Evolutionary conservation across 2,797 vertebrate genomes (phyloP).

Genomic region (Mormyrops attenuatus): DNA sequence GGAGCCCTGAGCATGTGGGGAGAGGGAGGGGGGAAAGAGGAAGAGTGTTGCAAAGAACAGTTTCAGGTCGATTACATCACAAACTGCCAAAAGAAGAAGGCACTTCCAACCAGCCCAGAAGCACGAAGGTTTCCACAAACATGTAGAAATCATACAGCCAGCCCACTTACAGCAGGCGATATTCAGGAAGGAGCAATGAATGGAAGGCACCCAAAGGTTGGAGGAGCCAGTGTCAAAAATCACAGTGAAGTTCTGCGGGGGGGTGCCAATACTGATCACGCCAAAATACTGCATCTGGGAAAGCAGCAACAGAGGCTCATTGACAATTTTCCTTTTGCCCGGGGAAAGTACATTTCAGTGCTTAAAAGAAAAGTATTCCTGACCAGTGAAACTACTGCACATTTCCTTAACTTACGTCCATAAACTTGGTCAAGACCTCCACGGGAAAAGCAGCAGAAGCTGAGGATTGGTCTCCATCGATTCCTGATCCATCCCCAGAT

Average conservation of each 20-base stretch:
- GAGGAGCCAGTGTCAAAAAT: conserved; percentile 10
- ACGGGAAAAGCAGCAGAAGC: neutral
- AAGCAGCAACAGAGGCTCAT: neutral
- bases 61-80: neutral
- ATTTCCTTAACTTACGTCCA: neutral
- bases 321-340: neutral
- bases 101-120: neutral
- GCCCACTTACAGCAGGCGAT: conserved; percentile 17
- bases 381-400: neutral
- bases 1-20: conserved; percentile 62
- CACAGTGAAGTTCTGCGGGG: conserved; percentile 20
- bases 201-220: conserved; percentile 19
- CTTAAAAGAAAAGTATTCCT: neutral
- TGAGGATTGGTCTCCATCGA: neutral
- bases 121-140: neutral
- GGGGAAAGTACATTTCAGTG: neutral
- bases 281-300: conserved; percentile 10
- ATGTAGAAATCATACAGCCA: conserved; percentile 20
- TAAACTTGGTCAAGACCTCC: neutral
- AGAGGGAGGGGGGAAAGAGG: neutral
- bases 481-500: neutral
- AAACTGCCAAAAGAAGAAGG: neutral
- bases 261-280: conserved; percentile 19
- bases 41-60: neutral
- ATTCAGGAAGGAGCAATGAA: conserved; percentile 14